Conservation (phyloP, 2,113 vertebrate species). For the Hemibagrus wyckioides region DNA sequence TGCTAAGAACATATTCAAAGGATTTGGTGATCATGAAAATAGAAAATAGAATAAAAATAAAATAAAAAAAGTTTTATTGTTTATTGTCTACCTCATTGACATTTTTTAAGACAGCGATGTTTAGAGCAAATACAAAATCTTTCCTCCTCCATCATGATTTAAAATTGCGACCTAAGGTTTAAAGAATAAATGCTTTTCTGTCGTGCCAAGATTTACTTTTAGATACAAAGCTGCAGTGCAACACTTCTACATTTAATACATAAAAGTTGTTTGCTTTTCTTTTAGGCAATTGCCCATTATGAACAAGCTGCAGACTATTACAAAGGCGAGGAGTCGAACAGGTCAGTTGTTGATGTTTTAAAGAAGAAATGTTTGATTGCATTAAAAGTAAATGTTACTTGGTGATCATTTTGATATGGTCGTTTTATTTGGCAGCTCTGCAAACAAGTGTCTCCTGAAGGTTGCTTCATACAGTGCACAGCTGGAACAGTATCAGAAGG, state of each 20-base stretch:
- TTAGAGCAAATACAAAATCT: too few species aligned
- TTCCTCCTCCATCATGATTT: not conserved
- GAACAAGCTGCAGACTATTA: conserved; percentile 99
- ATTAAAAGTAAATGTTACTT: not conserved
- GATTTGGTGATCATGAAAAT: too few species aligned
- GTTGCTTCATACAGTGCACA: conserved; percentile 92
- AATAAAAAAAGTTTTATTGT: too few species aligned
- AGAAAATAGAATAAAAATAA: too few species aligned
- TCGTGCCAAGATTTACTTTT: not conserved
- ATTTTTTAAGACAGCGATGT: too few species aligned
- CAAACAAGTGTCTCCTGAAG: conserved; percentile 98
- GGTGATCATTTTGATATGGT: not conserved
- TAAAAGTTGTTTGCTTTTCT: not conserved
- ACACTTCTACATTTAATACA: not conserved
- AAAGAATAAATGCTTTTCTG: not conserved
- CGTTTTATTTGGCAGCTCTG: conserved; percentile 74
- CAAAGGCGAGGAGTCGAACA: conserved; percentile 98
- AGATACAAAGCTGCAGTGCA: not conserved
- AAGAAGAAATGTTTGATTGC: not conserved
- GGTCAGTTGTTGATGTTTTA: conserved; percentile 68
- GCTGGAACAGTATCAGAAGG: conserved; percentile 96
- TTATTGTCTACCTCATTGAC: too few species aligned
- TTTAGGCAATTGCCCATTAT: conserved; percentile 93
- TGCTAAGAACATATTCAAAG: too few species aligned
- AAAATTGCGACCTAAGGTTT: not conserved